Conservation (phyloP, 37 sponge, comb jelly and placozoan species). For the Mnemiopsis leidyi region DNA sequence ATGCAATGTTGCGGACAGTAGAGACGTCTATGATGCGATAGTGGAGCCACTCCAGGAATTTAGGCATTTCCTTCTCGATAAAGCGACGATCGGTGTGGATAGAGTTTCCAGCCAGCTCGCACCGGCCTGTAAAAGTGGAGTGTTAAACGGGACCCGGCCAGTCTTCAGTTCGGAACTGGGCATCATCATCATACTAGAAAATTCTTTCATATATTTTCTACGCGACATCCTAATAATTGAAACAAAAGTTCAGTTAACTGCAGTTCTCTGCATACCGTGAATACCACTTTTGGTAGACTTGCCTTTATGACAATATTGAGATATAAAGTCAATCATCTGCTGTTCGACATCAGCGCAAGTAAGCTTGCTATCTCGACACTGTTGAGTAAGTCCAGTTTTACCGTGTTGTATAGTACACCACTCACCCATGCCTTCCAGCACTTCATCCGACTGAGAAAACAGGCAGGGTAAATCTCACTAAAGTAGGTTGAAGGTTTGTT, state of each 20-base stretch:
- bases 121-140: conserved; percentile 68
- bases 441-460: conserved; percentile 69
- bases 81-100: conserved; percentile 81
- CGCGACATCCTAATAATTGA: too few species aligned
- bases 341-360: conserved; percentile 24
- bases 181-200: too few species aligned
- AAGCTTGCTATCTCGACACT: conserved; percentile 38
- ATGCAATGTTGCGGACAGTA: conserved; percentile 80
- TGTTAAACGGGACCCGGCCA: too few species aligned
- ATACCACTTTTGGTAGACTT: background rate
- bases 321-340: conserved; percentile 47
- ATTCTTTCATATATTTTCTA: too few species aligned
- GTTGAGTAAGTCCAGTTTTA: conserved; percentile 68
- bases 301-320: conserved; percentile 50
- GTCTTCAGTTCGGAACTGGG: too few species aligned
- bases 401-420: conserved; percentile 84
- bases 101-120: conserved; percentile 89
- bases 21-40: conserved; percentile 91
- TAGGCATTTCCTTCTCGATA: conserved; percentile 83
- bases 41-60: conserved; percentile 75
- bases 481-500: too few species aligned
- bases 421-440: conserved; percentile 73
- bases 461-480: too few species aligned
- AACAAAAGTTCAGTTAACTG: too few species aligned
- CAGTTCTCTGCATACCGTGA: background rate